Base-by-base conservation (phyloP, 2,797 vertebrate genomes). In the Discoglossus pictus region DNA sequence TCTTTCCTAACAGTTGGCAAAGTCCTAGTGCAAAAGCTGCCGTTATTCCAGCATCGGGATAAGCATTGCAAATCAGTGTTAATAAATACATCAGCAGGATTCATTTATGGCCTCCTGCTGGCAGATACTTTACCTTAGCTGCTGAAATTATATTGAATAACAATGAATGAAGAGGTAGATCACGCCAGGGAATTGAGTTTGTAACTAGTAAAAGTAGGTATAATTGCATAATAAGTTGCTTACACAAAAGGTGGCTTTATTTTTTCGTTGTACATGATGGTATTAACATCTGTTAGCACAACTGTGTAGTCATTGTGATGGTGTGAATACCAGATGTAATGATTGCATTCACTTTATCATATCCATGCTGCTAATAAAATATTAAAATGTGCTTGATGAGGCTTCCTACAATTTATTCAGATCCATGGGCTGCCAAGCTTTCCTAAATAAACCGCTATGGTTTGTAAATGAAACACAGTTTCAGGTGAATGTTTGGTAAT, bases 11-110 rank as follows among this genome's bases (percentile, higher is more conserved):
- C 64, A 66, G 51, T 67, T 78, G 73, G 5, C 68, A 81, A 74
- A 63, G 0, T 15, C 34, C 74, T 79, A 42, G 50, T 64, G 13
- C 54, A 52, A 77, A 61, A 6, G 4, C 35, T 66, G 47, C n/a
- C 68, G 67, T 61, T 70, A 81, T 65, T 75, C 73, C 54, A 85
- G 51, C 75, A 68, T 73, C 75, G 62, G 61, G 31, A 77, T 6
- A 65, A 82, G 68, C 78, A 76, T 60, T 81, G 67, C 74, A 75
- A 76, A 78, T 81, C 69, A 18, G 66, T 73, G 69, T 68, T 79
- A 82, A 84, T 85, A 80, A 84, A 83, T 82, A 77, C 76, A 78
- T 80, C 69, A 75, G 72, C 69, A 59, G 78, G 76, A 79, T 80
- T 85, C 51, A 78, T 79, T 83, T 85, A 76, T 77, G 79, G 59